Evolutionary conservation across 1,140 invertebrate species (phyloP).

Genomic region (Cydia strobilella): DNA sequence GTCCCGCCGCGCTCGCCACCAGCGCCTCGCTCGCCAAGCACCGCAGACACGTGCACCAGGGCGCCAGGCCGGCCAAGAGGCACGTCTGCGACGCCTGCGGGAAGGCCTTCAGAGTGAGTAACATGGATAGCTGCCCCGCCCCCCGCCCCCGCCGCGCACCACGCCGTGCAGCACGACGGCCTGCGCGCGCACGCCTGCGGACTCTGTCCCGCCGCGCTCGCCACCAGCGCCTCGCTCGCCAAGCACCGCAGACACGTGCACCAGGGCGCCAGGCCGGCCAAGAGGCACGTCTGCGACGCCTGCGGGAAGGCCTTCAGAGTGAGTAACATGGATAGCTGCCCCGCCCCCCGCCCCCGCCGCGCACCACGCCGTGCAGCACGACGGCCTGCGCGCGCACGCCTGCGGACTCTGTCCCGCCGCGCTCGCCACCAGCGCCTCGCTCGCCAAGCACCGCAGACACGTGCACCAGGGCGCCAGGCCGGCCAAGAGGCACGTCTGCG

Average conservation of each 20-base stretch:
- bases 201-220: constrained; percentile 49
- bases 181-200: constrained; percentile 54
- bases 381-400: too few relatives aligned
- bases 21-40: constrained; percentile 55
- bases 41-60: constrained; percentile 53
- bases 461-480: too few relatives aligned
- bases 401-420: too few relatives aligned
- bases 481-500: too few relatives aligned
- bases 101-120: constrained; percentile 62
- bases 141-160: constrained; percentile 53
- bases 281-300: constrained; percentile 58
- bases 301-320: constrained; percentile 68
- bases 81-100: constrained; percentile 67
- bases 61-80: constrained; percentile 45
- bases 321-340: constrained; percentile 40
- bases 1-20: constrained; percentile 56
- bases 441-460: too few relatives aligned
- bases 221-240: constrained; percentile 48
- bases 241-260: constrained; percentile 59
- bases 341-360: too few relatives aligned
- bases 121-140: constrained; percentile 44
- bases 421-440: too few relatives aligned
- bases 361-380: too few relatives aligned
- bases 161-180: too few relatives aligned
- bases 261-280: constrained; percentile 49